Evolutionary conservation across 2,888 invertebrate genomes (phyloP), one percentile per base, ranked within the genome.

Genomic region (Mimachlamys varia): DNA sequence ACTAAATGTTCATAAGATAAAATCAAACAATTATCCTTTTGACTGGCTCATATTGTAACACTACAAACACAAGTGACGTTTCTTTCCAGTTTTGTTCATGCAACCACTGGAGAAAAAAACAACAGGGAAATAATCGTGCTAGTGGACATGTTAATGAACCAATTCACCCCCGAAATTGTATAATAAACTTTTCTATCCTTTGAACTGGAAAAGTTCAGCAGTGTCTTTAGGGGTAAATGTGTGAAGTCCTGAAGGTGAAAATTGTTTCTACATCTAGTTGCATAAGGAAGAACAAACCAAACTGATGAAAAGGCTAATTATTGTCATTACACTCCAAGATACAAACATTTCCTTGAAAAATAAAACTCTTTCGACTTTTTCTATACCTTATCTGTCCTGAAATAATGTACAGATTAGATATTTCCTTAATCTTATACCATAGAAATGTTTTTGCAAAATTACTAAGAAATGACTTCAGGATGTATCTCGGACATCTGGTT

Each of bases 381-480:
- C 44, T 44, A 3, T 44, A 10, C 13, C 19, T 53, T 53, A 53
- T 53, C 2, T 7, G 53, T 53, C 19, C 53, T 53, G 12, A 53
- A 53, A 53, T 53, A 53, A 53, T 53, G 12, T 53, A 15, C 12
- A 53, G 17, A 44, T 44, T 3, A 44, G 44, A 53, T 53, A 10
- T 62, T 62, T 62, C 62, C 62, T n/a, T 22, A 62, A 62, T 62
- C 62, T 62, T 62, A n/a, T 62, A 22, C n/a, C n/a, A n/a, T n/a
- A 22, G 22, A 62, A 62, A 22, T 17, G n/a, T n/a, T n/a, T n/a
- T n/a, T n/a, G n/a, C n/a, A 62, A 22, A 5, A 62, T n/a, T 44
- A 62, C 19, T 53, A 17, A 19, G 19, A 53, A 19, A 53, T 22
- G 22, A 62, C 22, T 27, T 33, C 27, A 33, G 7, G 33, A 76